Base-by-base conservation (phyloP, 23 tunicate genomes). In the Halocynthia roretzi region DNA sequence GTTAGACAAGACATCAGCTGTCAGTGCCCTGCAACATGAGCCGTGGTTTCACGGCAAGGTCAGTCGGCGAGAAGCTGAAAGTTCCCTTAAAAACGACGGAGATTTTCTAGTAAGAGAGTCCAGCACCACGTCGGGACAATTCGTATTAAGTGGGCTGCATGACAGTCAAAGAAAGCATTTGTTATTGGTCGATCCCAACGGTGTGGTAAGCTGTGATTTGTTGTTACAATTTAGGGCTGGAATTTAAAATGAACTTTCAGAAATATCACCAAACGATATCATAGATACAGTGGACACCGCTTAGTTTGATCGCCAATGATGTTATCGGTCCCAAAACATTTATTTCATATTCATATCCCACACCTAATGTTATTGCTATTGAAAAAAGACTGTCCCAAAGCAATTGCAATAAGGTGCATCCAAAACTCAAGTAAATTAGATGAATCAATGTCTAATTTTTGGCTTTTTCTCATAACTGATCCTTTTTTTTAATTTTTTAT, bases 51-150 rank as follows among this genome's bases (percentile, higher is more conserved):
- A 92, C 68, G 87, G 87, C 5, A 82, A 78, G 53, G 75, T 92
- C 20, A 61, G 87, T 22, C 65, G 98, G 56, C 89, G 80, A 14
- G 87, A 92, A 17, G 90, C 98, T 18, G 98, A 92, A 72, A 73
- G 63, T 12, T 63, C 78, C 8, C 82, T 92, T 48, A 19, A 81
- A 15, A 75, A 54, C 14, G 98, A 92, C 54, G 98, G 98, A n/a
- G 98, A 92, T 61, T 92, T 92, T 65, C 71, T 92, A 50, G 98
- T 92, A 14, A 78, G 98, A 4, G 98, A 92, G 70, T 86, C 92
- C 7, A 77, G 82, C 68, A 70, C 84, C 9, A 80, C 86, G 10
- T 72, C 85, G 14, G 92, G 92, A 31, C 92, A 92, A 69, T 86
- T 92, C 61, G 98, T 92, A 17, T 71, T 92, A 50, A 86, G 92